Percentiles rank a stretch among this genome's conserved stretches.
Evolutionary conservation across 2,888 invertebrate genomes (phyloP).

Genomic region (Papilio demoleus): DNA sequence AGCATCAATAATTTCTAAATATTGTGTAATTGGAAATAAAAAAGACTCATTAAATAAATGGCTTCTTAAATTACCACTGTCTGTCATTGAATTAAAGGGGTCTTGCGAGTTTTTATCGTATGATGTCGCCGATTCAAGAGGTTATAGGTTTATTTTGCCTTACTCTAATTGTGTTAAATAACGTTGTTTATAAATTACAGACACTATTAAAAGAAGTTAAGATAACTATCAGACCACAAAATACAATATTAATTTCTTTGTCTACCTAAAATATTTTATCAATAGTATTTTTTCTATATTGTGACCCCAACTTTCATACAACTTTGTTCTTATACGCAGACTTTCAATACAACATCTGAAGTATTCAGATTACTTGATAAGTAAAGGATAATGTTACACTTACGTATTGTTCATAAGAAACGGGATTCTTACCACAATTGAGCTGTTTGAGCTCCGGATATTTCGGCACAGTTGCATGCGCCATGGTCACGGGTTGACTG

Average conservation of each 20-base stretch:
- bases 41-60: background rate
- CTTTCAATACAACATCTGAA: background rate
- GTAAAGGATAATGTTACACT: constrained; percentile 58
- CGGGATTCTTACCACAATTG: too few species aligned
- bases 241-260: background rate
- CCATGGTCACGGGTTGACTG: too few species aligned
- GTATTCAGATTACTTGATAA: background rate
- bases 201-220: background rate
- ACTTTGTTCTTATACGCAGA: background rate
- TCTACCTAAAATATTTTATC: background rate
- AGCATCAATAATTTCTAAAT: background rate
- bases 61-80: background rate
- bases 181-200: background rate
- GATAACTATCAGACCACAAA: background rate
- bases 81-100: background rate
- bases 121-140: constrained; percentile 7
- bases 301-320: background rate
- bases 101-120: background rate
- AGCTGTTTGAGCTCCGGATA: too few species aligned
- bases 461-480: too few species aligned
- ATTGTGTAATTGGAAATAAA: background rate
- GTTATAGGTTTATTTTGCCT: background rate
- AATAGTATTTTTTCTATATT: background rate
- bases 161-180: constrained; percentile 1
- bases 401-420: too few species aligned